Evolutionary conservation across 2,113 vertebrate species (phyloP), one percentile per base, ranked within the genome.

Genomic region (Petrocephalus microphthalmus): DNA sequence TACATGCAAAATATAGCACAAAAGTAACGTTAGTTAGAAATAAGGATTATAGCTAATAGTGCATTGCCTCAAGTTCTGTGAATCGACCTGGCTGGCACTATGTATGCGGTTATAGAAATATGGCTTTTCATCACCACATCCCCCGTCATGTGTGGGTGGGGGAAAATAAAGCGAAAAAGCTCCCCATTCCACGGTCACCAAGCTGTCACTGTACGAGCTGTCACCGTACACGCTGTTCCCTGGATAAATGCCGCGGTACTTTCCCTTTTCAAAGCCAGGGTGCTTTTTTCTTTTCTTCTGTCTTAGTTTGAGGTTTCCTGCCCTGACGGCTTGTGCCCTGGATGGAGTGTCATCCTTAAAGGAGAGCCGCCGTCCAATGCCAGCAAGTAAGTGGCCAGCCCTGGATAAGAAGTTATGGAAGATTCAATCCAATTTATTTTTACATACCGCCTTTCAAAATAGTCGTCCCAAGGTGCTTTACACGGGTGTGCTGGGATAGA

Each of bases 221-320:
- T 78, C 71, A 42, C 81, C n/a, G 81, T n/a, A 83, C 81, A 47
- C 10, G 22, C 19, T 49, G 81, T 47, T 83, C 71, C 81, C 81
- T 49, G 19, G 20, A 47, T n/a, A 83, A 47, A 45, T 83, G 22
- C 81, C 2, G 45, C 20, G 49, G 81, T 47, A 45, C 42, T 83
- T 47, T 83, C 45, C 37, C 22, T 84, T 52, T 78, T 49, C 67
- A 37, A 22, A 25, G 78, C 56, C 20, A 4, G 25, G 20, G 17
- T 20, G 52, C 20, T 52, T 33, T 33, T 29, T 52, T 25, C 84
- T 57, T 86, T n/a, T 49, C 7, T 86, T 0, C 22, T 84, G 22
- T 0, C 5, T 54, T 90, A 97, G 96, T 96, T 96, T 0, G 95
- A 97, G 93, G 96, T 95, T n/a, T 94, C 93, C 88, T 94, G 92